Base-by-base conservation (phyloP, 30 jellyfish, hydroid and myxozoan species). In the Aurelia aurita complex sp. Pacific region DNA sequence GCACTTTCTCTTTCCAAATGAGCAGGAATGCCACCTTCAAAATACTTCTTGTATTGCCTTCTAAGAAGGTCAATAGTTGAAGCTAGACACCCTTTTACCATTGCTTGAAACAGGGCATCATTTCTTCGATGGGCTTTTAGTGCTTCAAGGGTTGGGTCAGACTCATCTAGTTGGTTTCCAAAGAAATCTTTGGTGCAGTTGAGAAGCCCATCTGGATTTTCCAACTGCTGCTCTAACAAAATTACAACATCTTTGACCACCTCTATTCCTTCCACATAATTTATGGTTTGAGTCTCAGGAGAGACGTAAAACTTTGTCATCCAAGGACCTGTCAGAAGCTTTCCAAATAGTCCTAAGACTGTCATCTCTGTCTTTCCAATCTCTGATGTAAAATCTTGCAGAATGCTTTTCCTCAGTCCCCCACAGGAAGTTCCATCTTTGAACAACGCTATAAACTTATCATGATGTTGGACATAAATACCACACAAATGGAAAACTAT, bases 291-390 rank as follows among this genome's bases (percentile, higher is more conserved):
- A 35, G 10, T 50, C 61, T 65, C 51, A 19, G 72, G 32, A 9
- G 68, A 35, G 8, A 34, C 52, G 50, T 83, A 69, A 67, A 83
- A 83, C 15, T 53, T 71, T 38, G 61, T 55, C 92, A 83, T 83
- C 92, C 90, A 83, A 23, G 90, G 92, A 14, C 85, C 92, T 19
- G 92, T 70, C 19, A 83, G 67, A 14, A 83, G 69, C 68, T 83
- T 70, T 71, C 91, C 91, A 35, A 82, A 51, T 33, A 69, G 89
- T 23, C 91, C 89, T 33, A 82, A 73, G 54, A 74, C 89, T 69
- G 42, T 51, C 89, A 82, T 29, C 64, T 82, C 77, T 42, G 73
- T 69, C 60, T 74, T 46, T 18, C 76, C 80, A 70, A 65, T 43
- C 60, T 13, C 59, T 7, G 65, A 70, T 38, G 16, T 54, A 55